Percentiles rank a stretch among this genome's conserved stretches.
These are phyloP conservation scores for Mallotus villosus DNA, from an alignment of 2,797 vertebrate genomes.

Conservation along the genomic window DNA sequence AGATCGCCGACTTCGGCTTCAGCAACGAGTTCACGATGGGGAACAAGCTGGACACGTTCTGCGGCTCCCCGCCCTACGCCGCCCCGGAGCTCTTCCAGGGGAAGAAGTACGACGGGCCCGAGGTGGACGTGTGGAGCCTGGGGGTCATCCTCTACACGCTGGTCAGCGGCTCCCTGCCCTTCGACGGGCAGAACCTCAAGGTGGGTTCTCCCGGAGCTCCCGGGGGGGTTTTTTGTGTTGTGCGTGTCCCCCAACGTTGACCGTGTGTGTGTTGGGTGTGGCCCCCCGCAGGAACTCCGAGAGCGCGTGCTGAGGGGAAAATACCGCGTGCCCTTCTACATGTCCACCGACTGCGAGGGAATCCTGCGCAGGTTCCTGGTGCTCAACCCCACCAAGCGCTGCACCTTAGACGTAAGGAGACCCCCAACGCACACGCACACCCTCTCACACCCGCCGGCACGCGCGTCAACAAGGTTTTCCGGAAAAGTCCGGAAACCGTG, in stretches of 20 bases:
- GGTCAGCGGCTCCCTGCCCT: constrained; percentile 90
- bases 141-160: constrained; percentile 93
- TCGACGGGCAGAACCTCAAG: constrained; percentile 92
- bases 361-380: constrained; percentile 90
- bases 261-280: background rate
- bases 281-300: constrained; percentile 81
- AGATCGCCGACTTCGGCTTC: constrained; percentile 94
- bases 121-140: constrained; percentile 94
- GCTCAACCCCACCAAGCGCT: constrained; percentile 90
- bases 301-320: constrained; percentile 92
- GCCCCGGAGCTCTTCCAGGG: constrained; percentile 94
- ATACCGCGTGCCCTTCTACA: constrained; percentile 93
- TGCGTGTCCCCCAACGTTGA: constrained; percentile 5
- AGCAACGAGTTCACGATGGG: constrained; percentile 92
- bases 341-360: constrained; percentile 95
- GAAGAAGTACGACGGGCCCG: constrained; percentile 92
- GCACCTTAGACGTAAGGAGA: constrained; percentile 85
- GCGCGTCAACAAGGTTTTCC: no score
- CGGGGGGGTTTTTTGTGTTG: constrained; percentile 62
- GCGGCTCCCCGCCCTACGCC: constrained; percentile 90
- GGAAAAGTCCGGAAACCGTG: no score
- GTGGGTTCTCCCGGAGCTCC: constrained; percentile 90
- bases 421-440: background rate
- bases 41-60: constrained; percentile 93
- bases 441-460: no score